These are phyloP conservation scores for Ormyrus labotus DNA, from an alignment of 2,888 invertebrate species.

Conservation along the genomic window DNA sequence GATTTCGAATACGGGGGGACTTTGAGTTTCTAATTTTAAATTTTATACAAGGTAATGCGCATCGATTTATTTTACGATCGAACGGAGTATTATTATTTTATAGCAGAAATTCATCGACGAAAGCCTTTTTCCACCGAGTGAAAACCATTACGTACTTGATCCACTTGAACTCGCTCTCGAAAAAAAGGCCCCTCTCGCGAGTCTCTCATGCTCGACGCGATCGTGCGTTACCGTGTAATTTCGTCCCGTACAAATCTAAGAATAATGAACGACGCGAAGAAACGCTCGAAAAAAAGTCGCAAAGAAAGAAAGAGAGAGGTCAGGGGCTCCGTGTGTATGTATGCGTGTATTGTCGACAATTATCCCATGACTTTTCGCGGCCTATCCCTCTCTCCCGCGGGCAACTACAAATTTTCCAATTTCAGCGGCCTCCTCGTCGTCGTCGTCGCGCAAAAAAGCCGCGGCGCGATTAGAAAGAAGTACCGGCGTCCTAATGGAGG, in stretches of 20 bases:
- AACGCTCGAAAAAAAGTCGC: background rate
- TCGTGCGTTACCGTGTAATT: constrained; percentile 41
- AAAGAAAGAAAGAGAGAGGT: constrained; percentile 25
- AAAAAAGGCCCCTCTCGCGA: background rate
- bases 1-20: background rate
- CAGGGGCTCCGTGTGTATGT: constrained; percentile 7
- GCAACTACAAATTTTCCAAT: constrained; percentile 45
- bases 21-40: no score
- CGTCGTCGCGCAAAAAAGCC: background rate
- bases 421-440: constrained; percentile 8
- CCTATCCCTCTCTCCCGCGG: background rate
- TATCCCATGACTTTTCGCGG: constrained; percentile 39
- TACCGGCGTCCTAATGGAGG: constrained; percentile 8
- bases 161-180: no score
- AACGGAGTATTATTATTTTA: no score
- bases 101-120: no score
- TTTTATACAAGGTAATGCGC: no score
- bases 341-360: constrained; percentile 15
- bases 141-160: no score
- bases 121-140: no score
- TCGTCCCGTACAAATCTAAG: constrained; percentile 15
- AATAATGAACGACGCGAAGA: constrained; percentile 6
- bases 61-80: no score
- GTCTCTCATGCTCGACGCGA: background rate
- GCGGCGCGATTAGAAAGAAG: background rate